Percentiles rank a stretch among this genome's conserved stretches.
Conservation (phyloP, 2,113 vertebrate genomes). For the Excalfactoria chinensis region DNA sequence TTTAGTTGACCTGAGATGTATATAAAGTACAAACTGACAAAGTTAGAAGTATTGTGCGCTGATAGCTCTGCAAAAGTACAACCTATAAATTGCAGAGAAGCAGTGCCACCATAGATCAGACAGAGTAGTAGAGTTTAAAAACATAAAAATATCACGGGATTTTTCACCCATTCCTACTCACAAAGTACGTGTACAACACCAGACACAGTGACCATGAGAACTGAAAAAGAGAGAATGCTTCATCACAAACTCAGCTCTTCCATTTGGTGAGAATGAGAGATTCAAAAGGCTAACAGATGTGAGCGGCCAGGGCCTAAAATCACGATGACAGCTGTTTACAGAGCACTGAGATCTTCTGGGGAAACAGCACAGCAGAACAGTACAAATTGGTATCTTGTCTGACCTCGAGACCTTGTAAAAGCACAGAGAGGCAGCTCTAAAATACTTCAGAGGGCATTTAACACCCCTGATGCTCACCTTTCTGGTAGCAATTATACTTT, state of each 20-base stretch:
- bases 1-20: background rate
- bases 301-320: background rate
- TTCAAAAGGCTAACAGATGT: background rate
- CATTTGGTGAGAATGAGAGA: background rate
- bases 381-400: background rate
- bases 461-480: background rate
- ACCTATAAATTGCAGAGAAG: constrained; percentile 8
- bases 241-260: background rate
- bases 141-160: background rate
- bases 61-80: background rate
- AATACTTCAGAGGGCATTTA: background rate
- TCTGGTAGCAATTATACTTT: background rate
- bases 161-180: background rate
- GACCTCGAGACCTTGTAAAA: background rate
- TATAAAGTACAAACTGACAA: constrained; percentile 7
- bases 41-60: background rate
- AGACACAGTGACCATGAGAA: background rate
- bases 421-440: background rate
- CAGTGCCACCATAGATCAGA: constrained; percentile 8
- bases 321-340: background rate
- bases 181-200: background rate
- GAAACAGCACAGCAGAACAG: background rate
- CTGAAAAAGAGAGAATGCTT: background rate
- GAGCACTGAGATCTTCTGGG: background rate
- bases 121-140: background rate